These are phyloP conservation scores for Tragulus kanchil DNA, from an alignment of 2,113 vertebrate genomes.

Conservation along the genomic window DNA sequence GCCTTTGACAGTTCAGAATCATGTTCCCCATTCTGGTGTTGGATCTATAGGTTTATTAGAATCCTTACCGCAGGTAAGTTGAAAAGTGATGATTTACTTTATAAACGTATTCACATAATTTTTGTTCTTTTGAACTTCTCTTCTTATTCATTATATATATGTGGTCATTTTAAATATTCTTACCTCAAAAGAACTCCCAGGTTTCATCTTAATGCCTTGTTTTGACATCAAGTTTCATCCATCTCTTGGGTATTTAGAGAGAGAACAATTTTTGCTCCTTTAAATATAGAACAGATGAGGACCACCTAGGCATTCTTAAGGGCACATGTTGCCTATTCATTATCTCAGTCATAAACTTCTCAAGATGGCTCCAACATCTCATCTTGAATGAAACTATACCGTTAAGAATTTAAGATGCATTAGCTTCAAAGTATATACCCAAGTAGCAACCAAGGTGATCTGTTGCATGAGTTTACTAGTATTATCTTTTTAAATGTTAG, in stretches of 20 bases:
- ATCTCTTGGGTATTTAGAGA: conserved; percentile 8
- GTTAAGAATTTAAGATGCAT: conserved; percentile 11
- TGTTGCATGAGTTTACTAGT: conserved; percentile 25
- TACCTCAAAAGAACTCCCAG: conserved; percentile 9
- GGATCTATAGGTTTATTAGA: conserved; percentile 90
- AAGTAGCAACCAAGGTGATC: not conserved
- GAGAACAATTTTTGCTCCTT: conserved; percentile 3
- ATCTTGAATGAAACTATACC: conserved; percentile 24
- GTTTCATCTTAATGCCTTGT: not conserved
- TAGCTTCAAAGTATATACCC: not conserved
- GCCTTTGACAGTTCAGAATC: conserved; percentile 83
- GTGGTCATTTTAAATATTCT: conserved; percentile 47
- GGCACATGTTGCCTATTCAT: not conserved
- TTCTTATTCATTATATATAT: not conserved
- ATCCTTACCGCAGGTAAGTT: conserved; percentile 91
- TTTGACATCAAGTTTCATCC: conserved; percentile 34
- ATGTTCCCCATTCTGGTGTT: conserved; percentile 83
- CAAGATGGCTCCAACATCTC: not conserved
- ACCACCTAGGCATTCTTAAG: conserved; percentile 27
- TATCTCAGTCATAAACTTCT: not conserved
- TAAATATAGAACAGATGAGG: not conserved
- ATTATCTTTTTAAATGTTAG: not conserved
- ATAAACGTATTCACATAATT: not conserved
- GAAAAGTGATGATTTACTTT: conserved; percentile 27
- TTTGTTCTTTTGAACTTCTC: conserved; percentile 16